These are phyloP conservation scores for Helobdella robusta DNA, from an alignment of 2,888 invertebrate species.

Conservation along the genomic window DNA sequence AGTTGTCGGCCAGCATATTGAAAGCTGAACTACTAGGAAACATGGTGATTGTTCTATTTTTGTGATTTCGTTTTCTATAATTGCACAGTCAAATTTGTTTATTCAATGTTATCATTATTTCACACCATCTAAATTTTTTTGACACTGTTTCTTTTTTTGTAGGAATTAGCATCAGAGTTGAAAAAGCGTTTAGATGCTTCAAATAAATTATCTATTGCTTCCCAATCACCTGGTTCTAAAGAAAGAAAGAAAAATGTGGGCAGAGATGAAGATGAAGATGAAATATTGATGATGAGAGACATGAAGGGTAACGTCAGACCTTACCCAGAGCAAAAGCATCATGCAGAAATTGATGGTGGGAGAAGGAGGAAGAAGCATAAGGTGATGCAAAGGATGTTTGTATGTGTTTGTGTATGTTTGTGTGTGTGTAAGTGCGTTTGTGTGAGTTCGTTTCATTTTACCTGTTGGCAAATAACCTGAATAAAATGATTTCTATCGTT, in stretches of 20 bases:
- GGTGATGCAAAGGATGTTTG: neutral
- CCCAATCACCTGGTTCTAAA: neutral
- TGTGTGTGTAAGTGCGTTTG: no score
- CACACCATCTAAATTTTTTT: no score
- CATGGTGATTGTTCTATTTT: slow-evolving; percentile 52
- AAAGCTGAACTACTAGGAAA: slow-evolving; percentile 91
- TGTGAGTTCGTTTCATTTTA: no score
- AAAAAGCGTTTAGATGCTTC: no score
- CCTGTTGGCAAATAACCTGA: no score
- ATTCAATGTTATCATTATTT: no score
- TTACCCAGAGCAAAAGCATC: neutral
- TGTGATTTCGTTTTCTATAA: no score
- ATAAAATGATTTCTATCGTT: no score
- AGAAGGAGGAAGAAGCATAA: slow-evolving; percentile 20
- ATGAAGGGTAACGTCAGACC: slow-evolving; percentile 6
- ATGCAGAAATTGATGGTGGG: neutral
- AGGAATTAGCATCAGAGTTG: neutral
- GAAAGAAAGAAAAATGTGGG: neutral
- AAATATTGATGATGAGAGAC: slow-evolving; percentile 13
- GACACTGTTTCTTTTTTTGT: no score
- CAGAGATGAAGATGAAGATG: slow-evolving; percentile 38
- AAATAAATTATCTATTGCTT: no score
- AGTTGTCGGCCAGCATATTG: slow-evolving; percentile 75
- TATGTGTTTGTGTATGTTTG: no score
- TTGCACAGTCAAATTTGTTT: no score